Percentiles rank a stretch among this genome's conserved stretches.
Conservation (phyloP, 2,888 invertebrate species). For the Prosapia bicincta region DNA sequence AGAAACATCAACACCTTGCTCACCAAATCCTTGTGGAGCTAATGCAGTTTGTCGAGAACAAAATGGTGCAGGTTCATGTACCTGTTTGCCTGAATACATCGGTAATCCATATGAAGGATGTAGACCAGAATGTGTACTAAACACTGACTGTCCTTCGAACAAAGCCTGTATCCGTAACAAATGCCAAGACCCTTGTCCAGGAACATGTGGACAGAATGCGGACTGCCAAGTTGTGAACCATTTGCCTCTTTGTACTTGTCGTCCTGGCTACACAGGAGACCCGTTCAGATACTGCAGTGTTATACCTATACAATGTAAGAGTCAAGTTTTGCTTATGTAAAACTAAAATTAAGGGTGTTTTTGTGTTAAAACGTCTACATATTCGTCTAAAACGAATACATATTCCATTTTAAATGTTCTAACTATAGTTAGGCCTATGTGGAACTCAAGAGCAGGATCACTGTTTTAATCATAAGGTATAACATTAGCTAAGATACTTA, state of each 20-base stretch:
- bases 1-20: conserved; percentile 55
- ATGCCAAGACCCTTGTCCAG: conserved; percentile 52
- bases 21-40: conserved; percentile 52
- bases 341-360: neutral
- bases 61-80: conserved; percentile 66
- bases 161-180: conserved; percentile 49
- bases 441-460: too few species aligned
- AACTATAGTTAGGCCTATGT: too few species aligned
- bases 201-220: conserved; percentile 53
- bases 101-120: conserved; percentile 63
- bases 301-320: conserved; percentile 29
- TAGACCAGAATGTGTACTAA: conserved; percentile 50
- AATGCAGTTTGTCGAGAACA: conserved; percentile 52
- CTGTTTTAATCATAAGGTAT: too few species aligned
- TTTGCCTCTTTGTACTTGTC: conserved; percentile 52
- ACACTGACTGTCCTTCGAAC: conserved; percentile 48
- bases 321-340: too few species aligned
- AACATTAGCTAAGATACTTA: too few species aligned
- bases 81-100: conserved; percentile 64
- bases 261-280: conserved; percentile 47
- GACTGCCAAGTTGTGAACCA: conserved; percentile 53
- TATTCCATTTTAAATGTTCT: too few species aligned
- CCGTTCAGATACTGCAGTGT: conserved; percentile 46
- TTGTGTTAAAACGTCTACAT: neutral
- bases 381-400: too few species aligned